Conservation (phyloP, 2,797 vertebrate genomes). For the Microhierax caerulescens region DNA sequence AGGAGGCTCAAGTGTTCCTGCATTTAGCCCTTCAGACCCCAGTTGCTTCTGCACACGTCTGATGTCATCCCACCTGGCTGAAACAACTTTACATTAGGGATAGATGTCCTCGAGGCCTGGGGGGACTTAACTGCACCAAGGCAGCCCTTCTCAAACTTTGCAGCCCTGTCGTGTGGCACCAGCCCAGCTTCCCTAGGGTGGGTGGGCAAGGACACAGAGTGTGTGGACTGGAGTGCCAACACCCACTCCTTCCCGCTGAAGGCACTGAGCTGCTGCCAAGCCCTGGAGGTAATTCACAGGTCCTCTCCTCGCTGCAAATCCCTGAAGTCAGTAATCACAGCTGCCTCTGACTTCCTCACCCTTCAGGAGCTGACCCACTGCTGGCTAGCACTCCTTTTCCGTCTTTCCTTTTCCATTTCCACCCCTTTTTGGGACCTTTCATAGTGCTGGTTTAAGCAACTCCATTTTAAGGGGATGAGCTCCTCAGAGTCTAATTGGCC, state of each 20-base stretch:
- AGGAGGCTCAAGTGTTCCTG: neutral
- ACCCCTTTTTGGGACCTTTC: neutral
- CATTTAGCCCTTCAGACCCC: neutral
- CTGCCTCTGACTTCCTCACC: neutral
- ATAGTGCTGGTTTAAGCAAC: neutral
- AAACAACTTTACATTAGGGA: neutral
- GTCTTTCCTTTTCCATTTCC: fast-evolving
- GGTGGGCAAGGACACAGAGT: neutral
- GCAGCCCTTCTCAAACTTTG: neutral
- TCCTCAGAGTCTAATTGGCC: neutral
- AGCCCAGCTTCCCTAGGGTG: neutral
- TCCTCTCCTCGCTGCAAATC: neutral
- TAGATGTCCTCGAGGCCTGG: neutral
- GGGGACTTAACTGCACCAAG: neutral
- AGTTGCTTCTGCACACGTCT: neutral
- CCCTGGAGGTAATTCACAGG: neutral
- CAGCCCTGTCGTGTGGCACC: neutral
- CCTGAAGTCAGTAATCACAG: neutral
- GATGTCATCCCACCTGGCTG: neutral
- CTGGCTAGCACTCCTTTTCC: neutral
- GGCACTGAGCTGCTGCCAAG: neutral
- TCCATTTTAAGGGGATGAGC: neutral
- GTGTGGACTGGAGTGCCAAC: neutral
- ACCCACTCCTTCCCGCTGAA: neutral
- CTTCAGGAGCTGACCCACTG: neutral